A percentile compares a stretch with the other conserved stretches of the same genome.
Evolutionary conservation across 2,888 invertebrate species (phyloP).

Genomic region (Oasisia sp.): DNA sequence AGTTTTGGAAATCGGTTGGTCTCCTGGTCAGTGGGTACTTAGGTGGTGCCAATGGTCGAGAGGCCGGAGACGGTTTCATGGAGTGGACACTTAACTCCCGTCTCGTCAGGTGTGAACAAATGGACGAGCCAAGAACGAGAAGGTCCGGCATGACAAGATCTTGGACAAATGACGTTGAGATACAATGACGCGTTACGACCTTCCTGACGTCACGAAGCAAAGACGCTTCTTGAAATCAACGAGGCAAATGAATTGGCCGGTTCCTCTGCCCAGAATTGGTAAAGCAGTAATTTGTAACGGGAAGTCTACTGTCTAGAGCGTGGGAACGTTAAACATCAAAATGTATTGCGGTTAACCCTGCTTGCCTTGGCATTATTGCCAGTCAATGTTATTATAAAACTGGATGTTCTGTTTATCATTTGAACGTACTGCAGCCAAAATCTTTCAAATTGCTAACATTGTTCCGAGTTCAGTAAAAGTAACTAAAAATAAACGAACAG

Average conservation of each 20-base stretch:
- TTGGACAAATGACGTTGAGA: background rate
- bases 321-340: too few relatives aligned
- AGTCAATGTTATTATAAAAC: too few relatives aligned
- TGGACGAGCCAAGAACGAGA: background rate
- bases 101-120: background rate
- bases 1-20: background rate
- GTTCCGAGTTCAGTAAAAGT: too few relatives aligned
- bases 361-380: too few relatives aligned
- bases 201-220: background rate
- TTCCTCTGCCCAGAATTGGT: too few relatives aligned
- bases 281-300: too few relatives aligned
- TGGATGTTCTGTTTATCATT: too few relatives aligned
- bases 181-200: background rate
- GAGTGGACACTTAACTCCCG: background rate
- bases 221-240: background rate
- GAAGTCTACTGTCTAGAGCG: too few relatives aligned
- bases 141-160: background rate
- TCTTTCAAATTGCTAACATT: too few relatives aligned
- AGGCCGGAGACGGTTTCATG: background rate
- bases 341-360: too few relatives aligned
- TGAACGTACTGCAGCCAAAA: too few relatives aligned
- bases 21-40: background rate
- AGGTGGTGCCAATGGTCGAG: background rate
- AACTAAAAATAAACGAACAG: too few relatives aligned
- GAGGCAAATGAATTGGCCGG: background rate